Evolutionary conservation across 23 tunicate genomes (phyloP).

Genomic region (Aplidium turbinatum): DNA sequence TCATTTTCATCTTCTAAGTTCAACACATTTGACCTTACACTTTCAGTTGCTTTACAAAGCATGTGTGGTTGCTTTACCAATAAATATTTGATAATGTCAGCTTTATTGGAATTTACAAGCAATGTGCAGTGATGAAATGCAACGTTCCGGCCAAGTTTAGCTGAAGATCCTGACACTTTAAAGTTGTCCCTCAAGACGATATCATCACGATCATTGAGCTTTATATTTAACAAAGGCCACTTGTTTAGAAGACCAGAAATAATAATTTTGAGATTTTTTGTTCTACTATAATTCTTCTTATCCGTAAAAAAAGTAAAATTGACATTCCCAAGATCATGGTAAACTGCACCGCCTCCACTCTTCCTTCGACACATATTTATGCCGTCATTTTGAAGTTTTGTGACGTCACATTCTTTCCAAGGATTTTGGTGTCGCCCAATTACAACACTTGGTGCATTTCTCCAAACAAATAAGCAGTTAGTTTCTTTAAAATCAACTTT

Average conservation of each 20-base stretch:
- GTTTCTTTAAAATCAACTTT: constrained; percentile 50
- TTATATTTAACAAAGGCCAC: constrained; percentile 52
- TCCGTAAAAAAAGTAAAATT: constrained; percentile 82
- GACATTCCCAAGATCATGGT: constrained; percentile 83
- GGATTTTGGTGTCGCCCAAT: constrained; percentile 93
- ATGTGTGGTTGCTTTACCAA: constrained; percentile 5
- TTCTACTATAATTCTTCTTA: constrained; percentile 43
- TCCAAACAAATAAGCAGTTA: constrained; percentile 72
- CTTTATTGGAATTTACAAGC: constrained; percentile 52
- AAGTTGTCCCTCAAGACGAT: constrained; percentile 50
- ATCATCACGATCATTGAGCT: constrained; percentile 73
- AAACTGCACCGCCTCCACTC: constrained; percentile 96
- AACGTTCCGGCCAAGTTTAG: constrained; percentile 61
- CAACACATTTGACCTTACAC: constrained; percentile 65
- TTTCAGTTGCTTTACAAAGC: constrained; percentile 60
- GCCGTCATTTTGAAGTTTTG: neutral
- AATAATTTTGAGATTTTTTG: constrained; percentile 51
- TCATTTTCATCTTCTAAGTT: constrained; percentile 48
- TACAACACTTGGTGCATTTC: constrained; percentile 69
- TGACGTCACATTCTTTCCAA: constrained; percentile 77
- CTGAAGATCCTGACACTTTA: constrained; percentile 83
- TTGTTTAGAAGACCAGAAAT: constrained; percentile 37
- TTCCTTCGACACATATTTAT: constrained; percentile 54
- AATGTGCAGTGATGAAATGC: constrained; percentile 92
- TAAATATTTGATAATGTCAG: constrained; percentile 29